Conservation (phyloP, 2,797 vertebrate genomes). For the Molossus alvarezi region DNA sequence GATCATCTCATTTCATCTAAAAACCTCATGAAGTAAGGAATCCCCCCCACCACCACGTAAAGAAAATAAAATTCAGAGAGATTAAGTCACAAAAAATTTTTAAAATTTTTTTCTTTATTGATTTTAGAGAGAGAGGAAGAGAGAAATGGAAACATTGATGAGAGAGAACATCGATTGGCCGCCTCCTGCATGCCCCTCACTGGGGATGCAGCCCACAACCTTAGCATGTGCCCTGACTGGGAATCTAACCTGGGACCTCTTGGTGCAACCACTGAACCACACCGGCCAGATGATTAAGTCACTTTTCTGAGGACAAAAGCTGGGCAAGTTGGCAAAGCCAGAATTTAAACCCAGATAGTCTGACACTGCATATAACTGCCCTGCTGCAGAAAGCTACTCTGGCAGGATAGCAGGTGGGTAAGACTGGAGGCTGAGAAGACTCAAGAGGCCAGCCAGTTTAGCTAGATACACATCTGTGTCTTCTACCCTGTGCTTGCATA, state of each 20-base stretch:
- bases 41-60: too few species aligned
- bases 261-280: too few species aligned
- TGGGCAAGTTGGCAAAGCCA: slow-evolving; percentile 19
- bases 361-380: background rate
- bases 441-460: background rate
- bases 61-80: background rate
- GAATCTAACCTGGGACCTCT: too few species aligned
- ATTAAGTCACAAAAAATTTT: background rate
- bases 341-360: background rate
- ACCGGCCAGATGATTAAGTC: background rate
- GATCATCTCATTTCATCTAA: background rate
- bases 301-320: slow-evolving; percentile 20
- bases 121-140: too few species aligned
- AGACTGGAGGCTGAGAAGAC: background rate
- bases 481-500: background rate
- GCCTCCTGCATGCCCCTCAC: too few species aligned
- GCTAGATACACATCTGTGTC: background rate
- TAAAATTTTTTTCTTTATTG: too few species aligned
- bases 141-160: too few species aligned
- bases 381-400: background rate
- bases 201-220: too few species aligned
- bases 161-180: too few species aligned
- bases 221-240: too few species aligned
- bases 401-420: background rate
- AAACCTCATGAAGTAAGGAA: background rate